phyloP scores from a whole-genome alignment of 1,140 invertebrate species.

The Melipona quadrifasciata region DNA sequence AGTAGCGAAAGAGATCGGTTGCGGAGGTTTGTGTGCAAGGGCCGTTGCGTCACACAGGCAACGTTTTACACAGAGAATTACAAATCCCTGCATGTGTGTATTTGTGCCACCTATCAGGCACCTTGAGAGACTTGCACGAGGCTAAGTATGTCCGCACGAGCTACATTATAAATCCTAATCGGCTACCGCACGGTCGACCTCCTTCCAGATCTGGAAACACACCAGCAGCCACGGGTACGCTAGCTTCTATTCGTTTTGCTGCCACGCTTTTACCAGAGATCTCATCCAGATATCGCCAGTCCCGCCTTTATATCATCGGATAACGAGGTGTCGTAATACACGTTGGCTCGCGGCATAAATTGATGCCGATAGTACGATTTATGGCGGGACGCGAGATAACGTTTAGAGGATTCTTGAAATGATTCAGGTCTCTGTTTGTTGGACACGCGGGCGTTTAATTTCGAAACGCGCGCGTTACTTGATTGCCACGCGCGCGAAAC shows the following conservation, averaged over 20 bases:
- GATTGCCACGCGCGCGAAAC: not conserved
- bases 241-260: slow-evolving; percentile 5
- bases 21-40: slow-evolving; percentile 52
- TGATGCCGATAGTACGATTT: slow-evolving; percentile 4
- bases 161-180: slow-evolving; percentile 60
- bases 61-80: slow-evolving; percentile 59
- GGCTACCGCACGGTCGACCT: slow-evolving; percentile 15
- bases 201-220: slow-evolving; percentile 16
- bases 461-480: not conserved
- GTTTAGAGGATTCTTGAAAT: not conserved
- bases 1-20: slow-evolving; percentile 44
- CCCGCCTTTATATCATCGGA: not conserved
- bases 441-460: not conserved
- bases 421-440: not conserved
- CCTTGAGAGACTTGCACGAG: slow-evolving; percentile 30
- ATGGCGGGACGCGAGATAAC: not conserved
- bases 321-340: slow-evolving; percentile 14
- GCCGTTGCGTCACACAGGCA: slow-evolving; percentile 51
- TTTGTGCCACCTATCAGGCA: not conserved
- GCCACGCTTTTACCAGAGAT: not conserved
- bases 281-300: slow-evolving; percentile 30
- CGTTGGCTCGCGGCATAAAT: not conserved
- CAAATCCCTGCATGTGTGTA: slow-evolving; percentile 33
- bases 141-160: slow-evolving; percentile 45
- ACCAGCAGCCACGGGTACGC: not conserved